These are phyloP conservation scores for Penaeus vannamei DNA, from an alignment of 1,140 invertebrate species.

Conservation along the genomic window DNA sequence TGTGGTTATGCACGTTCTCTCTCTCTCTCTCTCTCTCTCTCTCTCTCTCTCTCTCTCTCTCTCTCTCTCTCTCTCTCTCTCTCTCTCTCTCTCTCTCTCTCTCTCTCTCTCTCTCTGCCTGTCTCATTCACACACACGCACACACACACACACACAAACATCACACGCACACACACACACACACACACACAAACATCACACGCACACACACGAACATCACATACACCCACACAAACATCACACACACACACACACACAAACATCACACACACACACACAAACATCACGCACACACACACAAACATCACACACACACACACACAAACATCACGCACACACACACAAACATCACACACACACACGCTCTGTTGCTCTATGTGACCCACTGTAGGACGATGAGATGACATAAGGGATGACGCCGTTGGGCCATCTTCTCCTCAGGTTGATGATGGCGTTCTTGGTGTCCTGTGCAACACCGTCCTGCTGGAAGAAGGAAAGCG, in stretches of 20 bases:
- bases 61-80: slow-evolving; percentile 1
- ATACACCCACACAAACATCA: too few species aligned
- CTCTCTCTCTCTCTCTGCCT: not conserved
- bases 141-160: too few species aligned
- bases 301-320: too few species aligned
- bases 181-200: not conserved
- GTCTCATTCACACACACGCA: too few species aligned
- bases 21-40: slow-evolving; percentile 9
- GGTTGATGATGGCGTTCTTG: slow-evolving; percentile 67
- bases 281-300: not conserved
- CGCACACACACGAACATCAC: not conserved
- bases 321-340: too few species aligned
- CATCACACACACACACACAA: too few species aligned
- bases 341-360: not conserved
- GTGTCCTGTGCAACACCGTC: not conserved
- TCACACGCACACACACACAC: too few species aligned
- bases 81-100: slow-evolving; percentile 6
- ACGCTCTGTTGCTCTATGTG: slow-evolving; percentile 3
- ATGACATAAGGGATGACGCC: slow-evolving; percentile 72
- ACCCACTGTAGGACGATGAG: slow-evolving; percentile 69
- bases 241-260: not conserved
- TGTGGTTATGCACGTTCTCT: not conserved
- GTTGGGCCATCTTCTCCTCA: slow-evolving; percentile 68
- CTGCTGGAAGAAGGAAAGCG: too few species aligned
- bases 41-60: slow-evolving; percentile 10